Evolutionary conservation across 2,888 invertebrate species (phyloP).

Genomic region (Eupithecia inturbata): DNA sequence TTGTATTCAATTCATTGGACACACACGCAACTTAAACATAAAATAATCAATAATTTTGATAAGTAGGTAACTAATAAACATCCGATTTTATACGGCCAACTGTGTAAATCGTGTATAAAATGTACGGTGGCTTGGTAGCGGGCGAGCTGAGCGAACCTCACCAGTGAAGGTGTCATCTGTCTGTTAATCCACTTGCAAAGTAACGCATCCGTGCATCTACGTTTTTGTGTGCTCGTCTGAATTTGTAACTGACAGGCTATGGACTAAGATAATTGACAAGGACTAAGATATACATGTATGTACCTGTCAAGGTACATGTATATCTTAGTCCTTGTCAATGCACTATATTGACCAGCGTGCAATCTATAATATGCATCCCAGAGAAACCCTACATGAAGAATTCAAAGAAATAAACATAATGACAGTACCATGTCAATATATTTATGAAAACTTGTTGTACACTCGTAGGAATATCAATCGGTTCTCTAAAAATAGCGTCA

Average conservation of each 20-base stretch:
- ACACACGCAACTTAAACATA: neutral
- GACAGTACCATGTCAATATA: no score
- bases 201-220: neutral
- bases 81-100: neutral
- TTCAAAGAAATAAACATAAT: no score
- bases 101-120: neutral
- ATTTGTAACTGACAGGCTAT: no score
- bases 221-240: neutral
- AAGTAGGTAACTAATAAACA: neutral
- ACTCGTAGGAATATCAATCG: no score
- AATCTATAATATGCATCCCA: no score
- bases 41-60: neutral
- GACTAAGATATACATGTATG: no score
- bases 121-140: neutral
- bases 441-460: no score
- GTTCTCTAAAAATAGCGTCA: no score
- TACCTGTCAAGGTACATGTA: no score
- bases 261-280: no score
- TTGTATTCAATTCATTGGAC: constrained; percentile 9
- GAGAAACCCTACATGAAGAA: no score
- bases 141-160: neutral
- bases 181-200: neutral
- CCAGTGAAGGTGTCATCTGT: neutral
- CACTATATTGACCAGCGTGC: neutral
- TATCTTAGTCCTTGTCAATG: neutral